Percentiles rank a stretch among this genome's conserved stretches.
phyloP scores from a whole-genome alignment of 1,140 invertebrate species.

The Trialeurodes vaporariorum region DNA sequence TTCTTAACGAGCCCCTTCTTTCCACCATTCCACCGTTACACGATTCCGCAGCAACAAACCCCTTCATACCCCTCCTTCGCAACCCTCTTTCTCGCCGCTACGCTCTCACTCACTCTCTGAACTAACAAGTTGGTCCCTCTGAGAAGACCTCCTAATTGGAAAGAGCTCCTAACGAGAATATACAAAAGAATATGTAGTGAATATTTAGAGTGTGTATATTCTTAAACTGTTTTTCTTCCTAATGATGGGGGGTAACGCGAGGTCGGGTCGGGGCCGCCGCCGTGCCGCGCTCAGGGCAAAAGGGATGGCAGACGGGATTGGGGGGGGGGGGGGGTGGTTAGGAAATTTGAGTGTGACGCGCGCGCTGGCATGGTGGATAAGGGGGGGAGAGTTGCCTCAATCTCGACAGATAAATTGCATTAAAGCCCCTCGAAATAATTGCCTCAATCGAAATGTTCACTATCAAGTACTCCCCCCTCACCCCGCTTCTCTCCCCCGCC shows the following conservation, averaged over 20 bases:
- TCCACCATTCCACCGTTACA: too few relatives aligned
- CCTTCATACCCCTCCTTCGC: neutral
- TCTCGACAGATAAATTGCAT: neutral
- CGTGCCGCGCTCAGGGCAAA: too few relatives aligned
- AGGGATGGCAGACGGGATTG: neutral
- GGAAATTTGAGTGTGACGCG: neutral
- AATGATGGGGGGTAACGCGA: neutral
- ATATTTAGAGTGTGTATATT: constrained; percentile 1
- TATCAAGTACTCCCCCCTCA: too few relatives aligned
- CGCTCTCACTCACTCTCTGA: too few relatives aligned
- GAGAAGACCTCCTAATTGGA: neutral
- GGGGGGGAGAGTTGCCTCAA: neutral
- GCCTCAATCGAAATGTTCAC: neutral
- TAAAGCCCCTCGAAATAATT: neutral
- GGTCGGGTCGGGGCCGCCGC: too few relatives aligned
- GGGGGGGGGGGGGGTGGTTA: neutral
- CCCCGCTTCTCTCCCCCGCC: too few relatives aligned
- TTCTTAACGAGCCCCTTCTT: neutral
- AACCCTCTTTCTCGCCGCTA: neutral
- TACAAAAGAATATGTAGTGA: constrained; percentile 1
- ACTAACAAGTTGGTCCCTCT: neutral
- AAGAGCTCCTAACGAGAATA: neutral
- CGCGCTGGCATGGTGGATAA: neutral
- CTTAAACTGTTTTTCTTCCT: neutral
- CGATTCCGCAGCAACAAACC: too few relatives aligned